Base-by-base conservation (phyloP, 2,113 vertebrate species). In the Mesitornis unicolor region DNA sequence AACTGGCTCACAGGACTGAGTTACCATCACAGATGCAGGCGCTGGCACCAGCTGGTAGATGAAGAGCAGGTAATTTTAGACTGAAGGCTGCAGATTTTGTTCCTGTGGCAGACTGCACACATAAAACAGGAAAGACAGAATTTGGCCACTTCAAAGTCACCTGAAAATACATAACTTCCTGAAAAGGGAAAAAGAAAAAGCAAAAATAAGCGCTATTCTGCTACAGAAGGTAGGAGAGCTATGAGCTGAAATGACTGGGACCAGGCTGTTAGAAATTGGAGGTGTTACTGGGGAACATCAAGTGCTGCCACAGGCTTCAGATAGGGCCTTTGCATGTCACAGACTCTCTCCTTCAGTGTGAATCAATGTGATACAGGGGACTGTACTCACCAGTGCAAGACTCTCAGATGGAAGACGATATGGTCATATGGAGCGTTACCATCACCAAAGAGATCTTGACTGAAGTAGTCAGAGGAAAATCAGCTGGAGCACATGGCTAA, bases 271-370 rank as follows among this genome's bases (percentile, higher is more conserved):
- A n/a, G 83, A 24, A 71, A 43, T 0, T 14, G 5, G 6, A 20
- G 42, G 36, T 26, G 40, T 50, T 48, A 33, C 28, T 28, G 45
- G 20, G 36, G 17, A 33, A n/a, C n/a, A 48, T 36, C 7, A 17
- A 36, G 53, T 20, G 59, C 65, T 56, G 35, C 42, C 53, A 22
- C 40, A 13, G 57, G 28, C 38, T 82, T 71, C 48, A 35, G 16
- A 5, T 4, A 0, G 36, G 40, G 26, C 31, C 31, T 64, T 8
- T 7, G 10, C 14, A 4, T 2, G 2, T 35, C 53, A 38, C 11
- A 47, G 28, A 35, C 42, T 53, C 20, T 38, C 48, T 28, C 48
- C 68, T 69, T 57, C 29, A 17, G 59, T 20, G 29, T 33, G 19
- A 31, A 22, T 51, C 59, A 6, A 2, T 6, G 15, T 1, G 0